These are phyloP conservation scores for Onychostruthus taczanowskii DNA, from an alignment of 2,113 vertebrate genomes.

Conservation along the genomic window DNA sequence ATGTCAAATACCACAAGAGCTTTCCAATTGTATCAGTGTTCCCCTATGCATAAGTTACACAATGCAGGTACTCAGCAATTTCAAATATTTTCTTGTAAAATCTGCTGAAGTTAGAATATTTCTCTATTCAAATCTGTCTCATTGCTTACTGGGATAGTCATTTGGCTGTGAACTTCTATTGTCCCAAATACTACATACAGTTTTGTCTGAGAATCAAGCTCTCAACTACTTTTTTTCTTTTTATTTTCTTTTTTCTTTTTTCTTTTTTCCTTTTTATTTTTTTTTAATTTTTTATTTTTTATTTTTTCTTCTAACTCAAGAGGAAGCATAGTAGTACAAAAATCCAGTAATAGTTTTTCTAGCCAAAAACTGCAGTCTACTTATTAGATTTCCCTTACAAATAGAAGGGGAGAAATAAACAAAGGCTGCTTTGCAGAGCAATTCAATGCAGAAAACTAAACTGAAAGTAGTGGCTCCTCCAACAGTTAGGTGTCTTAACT, in stretches of 20 bases:
- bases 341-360: not conserved
- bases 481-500: not conserved
- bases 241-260: too few relatives aligned
- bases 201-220: not conserved
- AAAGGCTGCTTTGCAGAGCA: not conserved
- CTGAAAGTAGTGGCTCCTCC: not conserved
- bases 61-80: not conserved
- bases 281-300: too few relatives aligned
- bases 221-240: not conserved
- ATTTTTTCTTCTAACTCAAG: not conserved
- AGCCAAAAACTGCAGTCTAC: not conserved
- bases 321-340: not conserved
- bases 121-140: not conserved
- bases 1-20: not conserved
- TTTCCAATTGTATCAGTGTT: not conserved
- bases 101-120: not conserved
- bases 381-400: not conserved
- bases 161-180: not conserved
- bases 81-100: not conserved
- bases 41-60: not conserved
- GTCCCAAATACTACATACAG: not conserved
- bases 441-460: not conserved
- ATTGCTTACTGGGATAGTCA: not conserved
- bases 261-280: accelerated
- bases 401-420: not conserved